Evolutionary conservation across 2,888 invertebrate species (phyloP), one percentile per base, ranked within the genome.

Genomic region (Thumatha senex): DNA sequence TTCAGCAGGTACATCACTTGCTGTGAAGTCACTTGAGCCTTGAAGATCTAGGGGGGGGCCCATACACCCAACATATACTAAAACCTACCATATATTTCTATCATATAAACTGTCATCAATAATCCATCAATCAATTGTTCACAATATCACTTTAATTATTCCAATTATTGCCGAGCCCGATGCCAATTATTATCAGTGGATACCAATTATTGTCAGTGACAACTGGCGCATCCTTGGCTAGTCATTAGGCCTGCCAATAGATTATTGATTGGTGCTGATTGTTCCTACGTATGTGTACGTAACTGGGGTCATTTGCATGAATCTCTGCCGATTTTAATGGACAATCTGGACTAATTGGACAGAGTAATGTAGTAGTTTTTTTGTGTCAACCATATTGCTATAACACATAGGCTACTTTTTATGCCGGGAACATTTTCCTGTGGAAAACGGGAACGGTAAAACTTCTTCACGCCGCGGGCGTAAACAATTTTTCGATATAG

Each of bases 201-300:
- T 78, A 77, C 80, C 85, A 86, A 87, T 86, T 82, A 88, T 76
- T 69, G 72, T 65, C 75, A 65, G 78, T 74, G 77, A 70, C 77
- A 75, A 76, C 80, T 65, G 76, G 54, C 72, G 70, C 77, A 86
- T 87, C 90, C 90, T 90, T 90, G 89, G 80, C 79, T 82, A 83
- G 84, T 87, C 87, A 90, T 90, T 90, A 90, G 74, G 76, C 76
- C 76, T 82, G 85, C 85, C 89, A 87, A 90, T 91, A 89, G 84
- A 82, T 86, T 89, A 90, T 91, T 91, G 90, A 91, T 91, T 90
- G 90, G 89, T 89, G 86, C 84, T 89, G 89, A 91, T 91, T 91
- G 91, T 75, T 73, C 66, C 74, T 72, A 68, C 70, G 72, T 76
- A 76, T 65, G 69, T 68, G 74, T 76, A 76, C 57, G 73, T 71